Evolutionary conservation across 2,888 invertebrate genomes (phyloP).

Genomic region (Chloroclystis v-ata): DNA sequence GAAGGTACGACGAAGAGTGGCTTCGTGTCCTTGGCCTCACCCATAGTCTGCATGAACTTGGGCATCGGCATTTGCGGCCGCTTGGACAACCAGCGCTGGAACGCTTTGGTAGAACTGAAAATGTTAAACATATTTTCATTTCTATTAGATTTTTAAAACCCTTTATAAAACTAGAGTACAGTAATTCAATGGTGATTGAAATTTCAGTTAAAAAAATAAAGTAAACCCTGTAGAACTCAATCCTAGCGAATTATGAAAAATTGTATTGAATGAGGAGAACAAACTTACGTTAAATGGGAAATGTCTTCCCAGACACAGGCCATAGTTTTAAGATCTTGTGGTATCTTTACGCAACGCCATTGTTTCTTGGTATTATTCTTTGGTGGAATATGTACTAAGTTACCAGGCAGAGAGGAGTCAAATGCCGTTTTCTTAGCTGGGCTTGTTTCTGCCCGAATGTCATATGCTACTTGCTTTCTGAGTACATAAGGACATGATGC

Average conservation of each 20-base stretch:
- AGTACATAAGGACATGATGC: conserved; percentile 68
- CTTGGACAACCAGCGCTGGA: conserved; percentile 53
- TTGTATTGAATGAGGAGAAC: no score
- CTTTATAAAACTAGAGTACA: no score
- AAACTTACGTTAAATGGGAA: conserved; percentile 75
- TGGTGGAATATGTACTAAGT: conserved; percentile 74
- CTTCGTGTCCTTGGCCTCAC: conserved; percentile 49
- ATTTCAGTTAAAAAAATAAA: no score
- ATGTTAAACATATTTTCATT: conserved; percentile 2
- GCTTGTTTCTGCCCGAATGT: conserved; percentile 69
- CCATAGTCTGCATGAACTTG: conserved; percentile 41
- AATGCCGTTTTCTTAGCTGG: conserved; percentile 73
- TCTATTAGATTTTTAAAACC: no score
- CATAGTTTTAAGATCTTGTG: conserved; percentile 79
- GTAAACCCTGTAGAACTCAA: no score
- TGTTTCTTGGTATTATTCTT: conserved; percentile 68
- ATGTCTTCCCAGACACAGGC: conserved; percentile 81
- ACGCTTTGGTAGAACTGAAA: conserved; percentile 63
- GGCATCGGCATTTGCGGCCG: conserved; percentile 60
- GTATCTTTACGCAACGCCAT: conserved; percentile 78
- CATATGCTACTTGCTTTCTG: conserved; percentile 66
- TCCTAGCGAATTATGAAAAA: no score
- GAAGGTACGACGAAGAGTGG: conserved; percentile 61
- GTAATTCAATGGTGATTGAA: no score
- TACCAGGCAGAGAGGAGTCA: conserved; percentile 67